phyloP scores from a whole-genome alignment of 2,113 vertebrate species.

The Probosciger aterrimus region DNA sequence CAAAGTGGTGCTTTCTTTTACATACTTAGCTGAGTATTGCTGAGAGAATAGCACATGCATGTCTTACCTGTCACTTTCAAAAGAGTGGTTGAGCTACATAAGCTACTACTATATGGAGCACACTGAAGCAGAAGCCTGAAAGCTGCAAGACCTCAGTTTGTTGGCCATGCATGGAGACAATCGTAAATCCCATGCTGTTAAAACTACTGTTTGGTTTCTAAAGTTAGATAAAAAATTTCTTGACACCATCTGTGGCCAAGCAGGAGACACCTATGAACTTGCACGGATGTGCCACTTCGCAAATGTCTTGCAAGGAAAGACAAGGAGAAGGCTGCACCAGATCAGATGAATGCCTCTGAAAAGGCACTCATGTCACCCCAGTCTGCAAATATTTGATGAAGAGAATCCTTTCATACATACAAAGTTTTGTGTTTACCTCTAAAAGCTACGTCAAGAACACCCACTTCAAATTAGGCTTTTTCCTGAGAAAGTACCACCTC shows the following conservation, averaged over 20 bases:
- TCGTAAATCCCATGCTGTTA: neutral
- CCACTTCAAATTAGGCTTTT: neutral
- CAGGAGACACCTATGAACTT: neutral
- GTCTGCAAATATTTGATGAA: neutral
- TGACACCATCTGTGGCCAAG: neutral
- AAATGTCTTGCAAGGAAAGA: neutral
- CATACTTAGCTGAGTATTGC: neutral
- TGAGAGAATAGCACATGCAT: neutral
- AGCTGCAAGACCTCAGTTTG: neutral
- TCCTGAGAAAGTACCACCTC: neutral
- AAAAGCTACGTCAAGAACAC: neutral
- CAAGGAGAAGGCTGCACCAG: neutral
- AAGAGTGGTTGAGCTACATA: neutral
- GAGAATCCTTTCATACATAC: neutral
- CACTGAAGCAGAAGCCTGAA: neutral
- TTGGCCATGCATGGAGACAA: neutral
- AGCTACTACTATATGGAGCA: neutral
- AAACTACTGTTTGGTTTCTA: neutral
- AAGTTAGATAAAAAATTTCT: neutral
- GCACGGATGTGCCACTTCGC: fast-evolving
- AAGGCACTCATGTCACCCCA: neutral
- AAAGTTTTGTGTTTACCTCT: neutral
- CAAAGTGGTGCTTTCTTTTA: neutral
- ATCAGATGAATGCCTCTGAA: fast-evolving
- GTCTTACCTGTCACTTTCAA: neutral